phyloP scores from a whole-genome alignment of 2,113 vertebrate species.

The Corythoichthys intestinalis region DNA sequence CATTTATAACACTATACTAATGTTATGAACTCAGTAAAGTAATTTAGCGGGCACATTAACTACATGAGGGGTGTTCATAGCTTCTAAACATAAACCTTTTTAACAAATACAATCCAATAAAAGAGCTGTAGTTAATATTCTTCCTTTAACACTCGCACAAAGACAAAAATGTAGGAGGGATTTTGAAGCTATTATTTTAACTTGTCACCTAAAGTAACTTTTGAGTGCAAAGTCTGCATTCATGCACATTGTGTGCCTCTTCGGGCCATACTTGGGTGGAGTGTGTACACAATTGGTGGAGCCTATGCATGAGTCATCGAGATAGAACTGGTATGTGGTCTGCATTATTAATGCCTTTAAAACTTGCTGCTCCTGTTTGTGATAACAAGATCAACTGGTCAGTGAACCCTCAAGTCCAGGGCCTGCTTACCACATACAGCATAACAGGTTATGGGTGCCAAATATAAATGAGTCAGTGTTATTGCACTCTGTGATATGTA shows the following conservation, averaged over 20 bases:
- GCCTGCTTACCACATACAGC: not conserved
- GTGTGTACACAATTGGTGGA: constrained; percentile 16
- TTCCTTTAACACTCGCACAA: no score
- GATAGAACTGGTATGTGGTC: constrained; percentile 11
- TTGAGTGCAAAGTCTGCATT: constrained; percentile 13
- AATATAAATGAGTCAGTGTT: not conserved
- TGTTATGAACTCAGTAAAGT: not conserved
- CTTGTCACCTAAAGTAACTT: not conserved
- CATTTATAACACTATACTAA: not conserved
- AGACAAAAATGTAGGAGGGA: not conserved
- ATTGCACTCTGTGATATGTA: not conserved
- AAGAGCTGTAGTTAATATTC: no score
- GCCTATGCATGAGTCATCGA: constrained; percentile 27
- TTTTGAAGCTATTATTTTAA: not conserved
- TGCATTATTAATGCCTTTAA: not conserved
- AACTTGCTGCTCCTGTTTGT: constrained; percentile 18
- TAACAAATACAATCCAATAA: not conserved
- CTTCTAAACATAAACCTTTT: not conserved
- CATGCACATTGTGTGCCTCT: not conserved
- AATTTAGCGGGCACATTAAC: not conserved
- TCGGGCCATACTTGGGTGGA: constrained; percentile 21
- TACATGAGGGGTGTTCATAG: not conserved
- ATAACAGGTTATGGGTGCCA: not conserved
- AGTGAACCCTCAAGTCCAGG: not conserved
- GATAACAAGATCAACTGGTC: not conserved